These are phyloP conservation scores for Scolopax bukidnonensis DNA, from an alignment of 2,797 vertebrate genomes.

Conservation along the genomic window DNA sequence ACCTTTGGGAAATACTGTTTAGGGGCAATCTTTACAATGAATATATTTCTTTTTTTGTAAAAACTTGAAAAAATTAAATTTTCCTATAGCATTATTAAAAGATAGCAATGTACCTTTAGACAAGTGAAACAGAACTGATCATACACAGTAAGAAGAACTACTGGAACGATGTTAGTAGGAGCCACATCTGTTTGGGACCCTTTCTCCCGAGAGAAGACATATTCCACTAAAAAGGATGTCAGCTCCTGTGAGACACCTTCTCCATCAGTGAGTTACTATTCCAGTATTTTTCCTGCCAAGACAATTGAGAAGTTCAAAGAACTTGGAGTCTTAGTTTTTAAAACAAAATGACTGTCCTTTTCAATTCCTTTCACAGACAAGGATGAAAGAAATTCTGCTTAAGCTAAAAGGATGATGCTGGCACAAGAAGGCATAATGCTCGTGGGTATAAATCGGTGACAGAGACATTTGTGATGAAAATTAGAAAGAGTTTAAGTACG, in stretches of 20 bases:
- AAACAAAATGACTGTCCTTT: neutral
- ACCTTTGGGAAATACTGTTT: neutral
- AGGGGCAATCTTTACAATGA: neutral
- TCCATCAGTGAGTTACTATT: neutral
- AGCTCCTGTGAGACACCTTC: neutral
- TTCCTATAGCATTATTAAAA: neutral
- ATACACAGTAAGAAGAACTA: neutral
- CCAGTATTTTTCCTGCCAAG: neutral
- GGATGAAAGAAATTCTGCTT: neutral
- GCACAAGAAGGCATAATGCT: neutral
- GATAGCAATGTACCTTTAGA: neutral
- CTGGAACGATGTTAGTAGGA: neutral
- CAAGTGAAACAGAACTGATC: neutral
- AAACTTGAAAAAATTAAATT: neutral
- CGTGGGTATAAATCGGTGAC: rapidly evolving
- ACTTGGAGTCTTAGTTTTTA: neutral
- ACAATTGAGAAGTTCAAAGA: neutral
- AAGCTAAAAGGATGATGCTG: neutral
- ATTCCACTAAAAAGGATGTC: neutral
- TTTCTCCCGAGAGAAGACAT: neutral
- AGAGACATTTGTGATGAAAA: neutral
- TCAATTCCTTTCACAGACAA: neutral
- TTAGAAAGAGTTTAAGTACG: neutral
- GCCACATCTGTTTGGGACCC: neutral
- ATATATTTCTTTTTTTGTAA: neutral